These are phyloP conservation scores for Trichonephila clavipes DNA, from an alignment of 1,140 invertebrate genomes.

Conservation along the genomic window DNA sequence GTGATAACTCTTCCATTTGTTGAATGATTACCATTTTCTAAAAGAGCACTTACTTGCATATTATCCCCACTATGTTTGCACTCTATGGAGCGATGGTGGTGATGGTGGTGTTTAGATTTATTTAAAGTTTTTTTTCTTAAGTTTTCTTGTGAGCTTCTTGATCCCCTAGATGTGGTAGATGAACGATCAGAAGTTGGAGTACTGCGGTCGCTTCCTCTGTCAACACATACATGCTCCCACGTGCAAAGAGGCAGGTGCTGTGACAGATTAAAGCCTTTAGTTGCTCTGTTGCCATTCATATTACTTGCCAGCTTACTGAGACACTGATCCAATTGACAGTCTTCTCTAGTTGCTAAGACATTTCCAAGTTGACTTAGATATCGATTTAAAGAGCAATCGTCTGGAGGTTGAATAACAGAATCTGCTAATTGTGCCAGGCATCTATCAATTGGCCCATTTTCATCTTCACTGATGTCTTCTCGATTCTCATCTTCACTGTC, in stretches of 20 bases:
- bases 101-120: conserved; percentile 63
- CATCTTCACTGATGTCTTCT: conserved; percentile 64
- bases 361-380: conserved; percentile 72
- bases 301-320: conserved; percentile 64
- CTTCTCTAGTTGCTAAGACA: conserved; percentile 49
- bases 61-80: conserved; percentile 57
- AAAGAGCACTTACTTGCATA: not conserved
- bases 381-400: conserved; percentile 67
- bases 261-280: conserved; percentile 69
- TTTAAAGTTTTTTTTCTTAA: conserved; percentile 64
- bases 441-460: conserved; percentile 67
- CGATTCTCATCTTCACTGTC: conserved; percentile 41
- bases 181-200: conserved; percentile 72
- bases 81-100: conserved; percentile 57
- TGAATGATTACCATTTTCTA: conserved; percentile 32
- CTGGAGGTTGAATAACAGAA: conserved; percentile 73
- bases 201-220: conserved; percentile 64
- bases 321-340: conserved; percentile 53
- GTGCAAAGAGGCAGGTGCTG: conserved; percentile 55
- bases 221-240: conserved; percentile 72
- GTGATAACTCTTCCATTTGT: not conserved
- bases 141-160: conserved; percentile 65
- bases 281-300: conserved; percentile 63
- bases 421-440: conserved; percentile 72
- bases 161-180: conserved; percentile 72